Evolutionary conservation across 2,113 vertebrate species (phyloP).

Genomic region (Nestor notabilis): DNA sequence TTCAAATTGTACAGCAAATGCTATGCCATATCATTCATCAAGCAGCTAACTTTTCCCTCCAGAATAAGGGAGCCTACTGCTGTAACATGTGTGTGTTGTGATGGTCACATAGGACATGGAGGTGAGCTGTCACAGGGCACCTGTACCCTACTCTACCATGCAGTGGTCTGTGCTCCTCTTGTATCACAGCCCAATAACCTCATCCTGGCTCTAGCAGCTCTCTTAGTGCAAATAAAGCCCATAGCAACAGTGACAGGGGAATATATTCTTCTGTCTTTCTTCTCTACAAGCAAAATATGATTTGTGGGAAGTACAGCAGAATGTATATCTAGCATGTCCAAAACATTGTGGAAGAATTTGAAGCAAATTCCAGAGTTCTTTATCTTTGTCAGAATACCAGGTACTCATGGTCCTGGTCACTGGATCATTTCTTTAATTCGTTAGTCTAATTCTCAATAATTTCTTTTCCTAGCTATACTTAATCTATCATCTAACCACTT

Average conservation of each 20-base stretch:
- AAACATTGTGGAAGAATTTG: not conserved
- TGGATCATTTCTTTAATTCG: not conserved
- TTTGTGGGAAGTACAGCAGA: not conserved
- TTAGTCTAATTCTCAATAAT: not conserved
- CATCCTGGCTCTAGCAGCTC: not conserved
- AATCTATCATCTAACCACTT: not conserved
- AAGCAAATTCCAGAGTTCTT: not conserved
- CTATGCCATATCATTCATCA: not conserved
- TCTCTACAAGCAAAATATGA: not conserved
- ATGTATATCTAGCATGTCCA: not conserved
- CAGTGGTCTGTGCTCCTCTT: not conserved
- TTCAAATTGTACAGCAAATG: not conserved
- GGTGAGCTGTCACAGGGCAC: no score
- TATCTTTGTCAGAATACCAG: not conserved
- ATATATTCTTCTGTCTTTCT: not conserved
- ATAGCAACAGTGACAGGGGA: not conserved
- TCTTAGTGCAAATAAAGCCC: not conserved
- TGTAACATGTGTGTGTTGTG: accelerated
- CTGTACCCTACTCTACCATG: not conserved
- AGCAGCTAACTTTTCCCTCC: not conserved
- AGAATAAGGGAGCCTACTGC: accelerated
- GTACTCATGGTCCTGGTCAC: not conserved
- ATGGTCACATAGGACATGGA: accelerated
- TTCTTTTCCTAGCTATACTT: not conserved
- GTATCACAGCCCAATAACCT: not conserved